These are phyloP conservation scores for Mesorhabditis sp. DNA, from an alignment of 2,888 invertebrate species.

Conservation along the genomic window DNA sequence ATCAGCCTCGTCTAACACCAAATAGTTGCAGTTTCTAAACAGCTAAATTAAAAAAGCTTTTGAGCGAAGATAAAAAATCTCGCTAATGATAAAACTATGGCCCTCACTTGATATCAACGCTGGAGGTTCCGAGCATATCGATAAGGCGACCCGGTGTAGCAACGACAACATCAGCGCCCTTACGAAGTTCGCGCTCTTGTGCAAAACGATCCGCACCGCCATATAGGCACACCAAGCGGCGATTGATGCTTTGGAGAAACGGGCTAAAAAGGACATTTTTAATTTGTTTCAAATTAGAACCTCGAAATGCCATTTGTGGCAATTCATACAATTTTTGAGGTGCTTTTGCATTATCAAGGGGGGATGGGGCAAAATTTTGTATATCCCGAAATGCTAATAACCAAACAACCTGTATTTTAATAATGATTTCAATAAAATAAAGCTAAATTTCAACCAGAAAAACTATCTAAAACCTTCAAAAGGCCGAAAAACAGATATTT, in stretches of 20 bases:
- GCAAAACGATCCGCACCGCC: slow-evolving; percentile 94
- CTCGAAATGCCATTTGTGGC: too few relatives aligned
- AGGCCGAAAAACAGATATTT: too few relatives aligned
- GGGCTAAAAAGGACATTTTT: too few relatives aligned
- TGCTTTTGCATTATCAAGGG: too few relatives aligned
- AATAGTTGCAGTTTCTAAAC: slow-evolving; percentile 69
- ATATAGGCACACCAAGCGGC: slow-evolving; percentile 73
- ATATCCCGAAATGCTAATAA: too few relatives aligned
- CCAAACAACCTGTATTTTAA: too few relatives aligned
- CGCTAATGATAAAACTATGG: not conserved
- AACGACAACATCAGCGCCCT: slow-evolving; percentile 63
- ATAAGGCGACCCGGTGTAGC: slow-evolving; percentile 65
- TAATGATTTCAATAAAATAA: too few relatives aligned
- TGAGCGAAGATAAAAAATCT: not conserved
- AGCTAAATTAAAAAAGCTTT: slow-evolving; percentile 18
- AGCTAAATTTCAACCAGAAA: too few relatives aligned
- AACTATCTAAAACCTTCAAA: too few relatives aligned
- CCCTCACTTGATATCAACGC: slow-evolving; percentile 20
- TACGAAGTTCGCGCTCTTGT: slow-evolving; percentile 66
- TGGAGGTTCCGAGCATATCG: slow-evolving; percentile 61
- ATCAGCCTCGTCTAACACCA: slow-evolving; percentile 78
- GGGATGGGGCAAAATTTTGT: too few relatives aligned
- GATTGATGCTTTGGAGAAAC: not conserved
- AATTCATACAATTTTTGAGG: too few relatives aligned
- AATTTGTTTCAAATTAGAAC: too few relatives aligned